Base-by-base conservation (phyloP, 2,888 invertebrate genomes). In the Dexiosoma caninum region DNA sequence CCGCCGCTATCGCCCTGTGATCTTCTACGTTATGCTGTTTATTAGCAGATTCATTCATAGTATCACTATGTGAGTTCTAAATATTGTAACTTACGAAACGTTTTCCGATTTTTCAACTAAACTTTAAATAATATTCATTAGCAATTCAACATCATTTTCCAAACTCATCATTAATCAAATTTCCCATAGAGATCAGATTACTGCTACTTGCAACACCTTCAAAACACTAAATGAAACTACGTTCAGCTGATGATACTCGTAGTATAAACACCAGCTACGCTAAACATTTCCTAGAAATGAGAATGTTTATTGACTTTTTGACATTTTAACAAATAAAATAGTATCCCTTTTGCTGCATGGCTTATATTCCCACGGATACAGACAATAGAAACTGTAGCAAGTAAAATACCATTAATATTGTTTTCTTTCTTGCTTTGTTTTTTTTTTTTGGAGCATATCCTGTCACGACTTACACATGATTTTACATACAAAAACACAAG, bases 121-220 rank as follows among this genome's bases (percentile, higher is more conserved):
- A n/a, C n/a, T n/a, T n/a, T n/a, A n/a, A n/a, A n/a, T n/a, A n/a
- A n/a, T n/a, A n/a, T n/a, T n/a, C n/a, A n/a, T n/a, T n/a, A n/a
- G 7, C 16, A 53, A 27, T 23, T 64, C 32, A 55, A 10, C 53
- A 64, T 64, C 44, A 72, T 9, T 44, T 51, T 16, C 1, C 7
- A 35, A 32, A 42, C 27, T n/a, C 23, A 62, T 53, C 69, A 69
- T 69, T 62, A 60, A 76, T 76, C 59, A 60, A 23, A 62, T 30
- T 72, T 69, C 64, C 57, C 64, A 51, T 19, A 44, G 42, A 42
- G 72, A 49, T 81, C 62, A 69, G 37, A 72, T 77, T 81, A 55
- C 77, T 37, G 44, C 72, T 57, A 69, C 81, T 77, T 77, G 77
- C 62, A 51, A 57, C 70, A 77, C 62, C 69, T 64, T 30, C n/a